Base-by-base conservation (phyloP, 2,888 invertebrate species). In the Metacarcinus magister region DNA sequence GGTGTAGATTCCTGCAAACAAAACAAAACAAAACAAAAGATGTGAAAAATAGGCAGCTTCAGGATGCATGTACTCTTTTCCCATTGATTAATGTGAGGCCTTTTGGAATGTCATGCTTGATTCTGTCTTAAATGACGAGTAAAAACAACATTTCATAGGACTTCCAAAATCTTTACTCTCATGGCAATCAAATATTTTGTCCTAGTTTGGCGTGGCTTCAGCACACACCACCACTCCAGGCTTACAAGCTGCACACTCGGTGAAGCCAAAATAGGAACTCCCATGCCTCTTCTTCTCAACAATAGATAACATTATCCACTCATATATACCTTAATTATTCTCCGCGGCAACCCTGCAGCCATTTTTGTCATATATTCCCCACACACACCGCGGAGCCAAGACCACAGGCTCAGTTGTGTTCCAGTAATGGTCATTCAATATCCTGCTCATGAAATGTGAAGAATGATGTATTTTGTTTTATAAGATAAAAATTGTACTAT, bases 261-360 rank as follows among this genome's bases (percentile, higher is more conserved):
- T 10, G 13, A 46, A 23, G 19, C 44, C 13, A 4, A 46, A 44
- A 44, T 3, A 16, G 10, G 23, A 13, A 10, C 46, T 46, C 44
- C 91, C 44, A 23, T 16, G 13, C 91, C 28, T 23, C 16, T 23
- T 91, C 28, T n/a, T 19, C 19, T 44, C 19, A 8, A 28, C 46
- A 13, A 23, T 46, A 91, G 46, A 48, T 28, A n/a, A 89, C 32
- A 28, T 54, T 13, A 43, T 16, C 60, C 23, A n/a, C 54, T 60
- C 19, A 10, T 8, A 39, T 93, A 16, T 46, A 96, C 96, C 96
- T 96, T 96, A 39, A 96, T 96, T 96, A 96, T 96, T 95, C 96
- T 96, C 91, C 95, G 94, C 39, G 96, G 96, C 94, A 96, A 96
- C 44, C 96, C 96, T 43, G 96, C 96, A 94, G 96, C 96, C 96